Percentiles rank a stretch among this genome's conserved stretches.
Evolutionary conservation across 2,888 invertebrate species (phyloP).

Genomic region (Sussaba pulchella): DNA sequence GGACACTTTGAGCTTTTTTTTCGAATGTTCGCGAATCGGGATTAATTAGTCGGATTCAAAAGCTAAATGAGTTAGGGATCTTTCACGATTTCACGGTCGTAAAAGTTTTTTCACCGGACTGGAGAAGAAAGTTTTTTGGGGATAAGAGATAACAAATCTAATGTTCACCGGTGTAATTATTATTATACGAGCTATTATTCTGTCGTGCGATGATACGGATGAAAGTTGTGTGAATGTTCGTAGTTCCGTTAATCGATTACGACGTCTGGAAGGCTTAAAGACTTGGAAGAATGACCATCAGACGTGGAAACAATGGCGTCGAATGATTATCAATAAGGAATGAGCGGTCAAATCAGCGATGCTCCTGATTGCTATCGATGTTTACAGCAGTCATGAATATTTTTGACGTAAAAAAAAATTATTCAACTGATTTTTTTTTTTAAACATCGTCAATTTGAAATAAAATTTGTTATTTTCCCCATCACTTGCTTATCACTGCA

Average conservation of each 20-base stretch:
- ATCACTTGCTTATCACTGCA: no score
- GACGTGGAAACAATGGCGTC: background rate
- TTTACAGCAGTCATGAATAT: no score
- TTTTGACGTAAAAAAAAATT: no score
- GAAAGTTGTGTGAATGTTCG: constrained; percentile 24
- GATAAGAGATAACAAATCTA: constrained; percentile 52
- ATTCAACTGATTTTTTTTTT: background rate
- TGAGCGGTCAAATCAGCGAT: no score
- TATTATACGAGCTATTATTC: constrained; percentile 36
- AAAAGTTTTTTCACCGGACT: constrained; percentile 39
- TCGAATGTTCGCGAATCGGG: constrained; percentile 31
- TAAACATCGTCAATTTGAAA: no score
- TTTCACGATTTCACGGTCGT: constrained; percentile 44
- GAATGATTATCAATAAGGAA: no score
- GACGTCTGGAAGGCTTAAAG: constrained; percentile 5
- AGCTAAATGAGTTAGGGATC: constrained; percentile 40
- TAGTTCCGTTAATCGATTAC: constrained; percentile 32
- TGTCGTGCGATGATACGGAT: constrained; percentile 31
- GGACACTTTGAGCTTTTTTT: constrained; percentile 10
- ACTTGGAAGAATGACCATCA: background rate
- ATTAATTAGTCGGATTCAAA: constrained; percentile 64
- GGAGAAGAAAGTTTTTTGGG: constrained; percentile 32
- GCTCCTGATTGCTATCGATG: no score
- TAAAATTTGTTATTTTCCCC: no score
- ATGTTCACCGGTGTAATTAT: constrained; percentile 36